Base-by-base conservation (phyloP, 2,888 invertebrate species). In the Eristalinus aeneus region DNA sequence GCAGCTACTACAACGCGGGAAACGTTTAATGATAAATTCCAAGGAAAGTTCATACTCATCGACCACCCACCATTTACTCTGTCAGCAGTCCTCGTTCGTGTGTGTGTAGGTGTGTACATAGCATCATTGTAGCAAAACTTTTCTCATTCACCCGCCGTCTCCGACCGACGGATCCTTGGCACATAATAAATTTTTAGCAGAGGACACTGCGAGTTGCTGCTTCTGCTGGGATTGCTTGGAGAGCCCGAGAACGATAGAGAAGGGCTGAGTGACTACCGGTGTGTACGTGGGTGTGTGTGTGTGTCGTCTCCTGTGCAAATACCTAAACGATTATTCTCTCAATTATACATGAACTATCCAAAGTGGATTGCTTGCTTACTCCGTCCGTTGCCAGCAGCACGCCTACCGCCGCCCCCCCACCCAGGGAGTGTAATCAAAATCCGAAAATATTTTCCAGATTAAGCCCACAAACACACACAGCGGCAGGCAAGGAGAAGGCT, bases 1-100 rank as follows among this genome's bases (percentile, higher is more conserved):
- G 46, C 69, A 46, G 68, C 54, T 77, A 71, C 72, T 77, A 69
- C 61, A 23, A 75, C 46, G 46, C 46, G 77, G 82, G 77, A 81
- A 86, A 77, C 86, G 71, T 86, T 86, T 86, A 86, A 86, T 86
- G 86, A 86, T 86, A 82, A 67, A 86, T 86, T 86, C 82, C 82
- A 81, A 78, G 71, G 73, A 86, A 82, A 74, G 71, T 31, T 72
- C 22, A 36, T 32, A 74, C 36, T 67, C 22, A 31, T 32, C 54
- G 5, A 1, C 22, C 16, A 10, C 34, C 54, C 12, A 32, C n/a
- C 75, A 64, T 53, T 61, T 67, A 32, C 65, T n/a, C n/a, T 58
- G 67, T 54, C 36, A 39, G 31, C 16, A 36, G 20, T 23, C 39
- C n/a, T 60, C n/a, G 32, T 10, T 31, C 54, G 27, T 65, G 10